Base-by-base conservation (phyloP, 2,888 invertebrate genomes). In the Drosophila affinis region DNA sequence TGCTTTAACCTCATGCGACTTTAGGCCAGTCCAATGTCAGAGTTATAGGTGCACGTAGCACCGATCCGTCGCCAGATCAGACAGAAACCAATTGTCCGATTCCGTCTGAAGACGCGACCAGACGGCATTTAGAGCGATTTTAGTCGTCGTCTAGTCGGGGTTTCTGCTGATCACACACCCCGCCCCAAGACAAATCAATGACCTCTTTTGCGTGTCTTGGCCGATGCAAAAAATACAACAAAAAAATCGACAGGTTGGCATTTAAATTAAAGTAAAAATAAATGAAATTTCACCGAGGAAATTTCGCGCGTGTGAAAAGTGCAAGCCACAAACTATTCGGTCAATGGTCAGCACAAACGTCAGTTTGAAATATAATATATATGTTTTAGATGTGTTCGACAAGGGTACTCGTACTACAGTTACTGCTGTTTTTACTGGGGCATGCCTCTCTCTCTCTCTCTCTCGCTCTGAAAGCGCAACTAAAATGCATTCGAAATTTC, bases 181-280 rank as follows among this genome's bases (percentile, higher is more conserved):
- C 48, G 27, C 63, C 62, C 39, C 34, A 39, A 7, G 47, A 60
- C 70, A 74, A 79, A 79, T 76, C 82, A 81, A 81, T 79, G 79
- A 79, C 79, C 79, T 73, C 68, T 71, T 79, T 79, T 71, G 81
- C 57, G 64, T 72, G 64, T 47, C 29, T 48, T 29, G 34, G n/a
- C n/a, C 24, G 52, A 29, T 32, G 68, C 21, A 21, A 46, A 27
- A 59, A 75, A 74, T 49, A 34, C 59, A 57, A 10, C 2, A n/a
- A 29, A 34, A 12, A 61, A 62, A 49, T 67, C 67, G 75, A 59
- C 62, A 65, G 79, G 45, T 79, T 82, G 74, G 82, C 79, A 77
- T 82, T 79, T 82, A 75, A 65, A 64, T 18, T 45, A 34, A 65
- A 53, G 64, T 59, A 55, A 59, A 72, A 72, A 72, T 72, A 54